Evolutionary conservation across 2,888 invertebrate species (phyloP).

Genomic region (Pristionchus arcanus): DNA sequence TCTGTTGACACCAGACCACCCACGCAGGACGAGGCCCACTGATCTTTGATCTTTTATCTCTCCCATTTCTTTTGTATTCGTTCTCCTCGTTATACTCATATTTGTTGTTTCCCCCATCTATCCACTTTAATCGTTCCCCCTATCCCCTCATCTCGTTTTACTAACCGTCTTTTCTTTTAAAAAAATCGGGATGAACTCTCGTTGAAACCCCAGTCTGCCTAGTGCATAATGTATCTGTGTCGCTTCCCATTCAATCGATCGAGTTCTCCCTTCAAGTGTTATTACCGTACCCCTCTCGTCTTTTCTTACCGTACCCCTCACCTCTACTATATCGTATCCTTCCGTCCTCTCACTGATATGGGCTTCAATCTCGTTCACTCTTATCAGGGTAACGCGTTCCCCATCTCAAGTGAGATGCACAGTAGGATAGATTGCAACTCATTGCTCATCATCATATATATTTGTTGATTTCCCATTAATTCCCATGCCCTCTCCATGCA

Average conservation of each 20-base stretch:
- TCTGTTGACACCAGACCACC: slow-evolving; percentile 36
- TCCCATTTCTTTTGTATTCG: background rate
- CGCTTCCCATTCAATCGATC: slow-evolving; percentile 18
- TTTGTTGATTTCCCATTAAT: slow-evolving; percentile 18
- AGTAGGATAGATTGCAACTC: background rate
- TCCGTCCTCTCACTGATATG: slow-evolving; percentile 38
- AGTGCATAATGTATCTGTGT: slow-evolving; percentile 16
- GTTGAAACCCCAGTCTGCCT: background rate
- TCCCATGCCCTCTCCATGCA: slow-evolving; percentile 1
- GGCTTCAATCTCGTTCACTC: slow-evolving; percentile 13
- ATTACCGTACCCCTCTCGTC: slow-evolving; percentile 11
- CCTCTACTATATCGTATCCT: slow-evolving; percentile 1
- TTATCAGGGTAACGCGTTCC: background rate
- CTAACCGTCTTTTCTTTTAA: background rate
- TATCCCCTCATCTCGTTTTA: background rate
- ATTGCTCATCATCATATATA: slow-evolving; percentile 35
- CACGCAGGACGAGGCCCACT: background rate
- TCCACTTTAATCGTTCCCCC: background rate
- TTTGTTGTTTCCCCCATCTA: background rate
- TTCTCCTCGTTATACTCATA: slow-evolving; percentile 35
- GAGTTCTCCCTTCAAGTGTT: slow-evolving; percentile 17
- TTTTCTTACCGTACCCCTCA: background rate
- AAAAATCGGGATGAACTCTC: slow-evolving; percentile 27
- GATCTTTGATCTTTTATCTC: slow-evolving; percentile 41
- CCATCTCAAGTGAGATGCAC: background rate